These are phyloP conservation scores for Leptocoma aspasia DNA, from an alignment of 2,113 vertebrate genomes.

Conservation along the genomic window DNA sequence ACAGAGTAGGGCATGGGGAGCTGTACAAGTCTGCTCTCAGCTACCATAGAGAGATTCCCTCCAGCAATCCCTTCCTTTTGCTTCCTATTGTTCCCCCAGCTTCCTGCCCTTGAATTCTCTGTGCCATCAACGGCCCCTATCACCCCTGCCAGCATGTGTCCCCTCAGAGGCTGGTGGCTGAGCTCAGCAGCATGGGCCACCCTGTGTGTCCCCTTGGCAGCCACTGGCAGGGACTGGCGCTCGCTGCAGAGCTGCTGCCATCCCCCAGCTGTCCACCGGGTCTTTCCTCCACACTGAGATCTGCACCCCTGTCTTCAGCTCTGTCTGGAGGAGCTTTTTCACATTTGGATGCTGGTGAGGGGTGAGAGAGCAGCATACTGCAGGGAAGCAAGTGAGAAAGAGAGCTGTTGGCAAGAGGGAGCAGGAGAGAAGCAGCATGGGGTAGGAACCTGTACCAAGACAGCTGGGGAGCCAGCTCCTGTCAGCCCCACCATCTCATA, in stretches of 20 bases:
- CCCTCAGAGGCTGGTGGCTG: neutral
- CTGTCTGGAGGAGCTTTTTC: neutral
- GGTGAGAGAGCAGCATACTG: neutral
- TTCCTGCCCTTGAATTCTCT: no score
- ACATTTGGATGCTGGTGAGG: neutral
- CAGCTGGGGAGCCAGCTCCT: neutral
- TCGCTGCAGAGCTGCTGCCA: neutral
- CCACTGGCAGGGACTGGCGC: fast-evolving
- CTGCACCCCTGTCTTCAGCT: neutral
- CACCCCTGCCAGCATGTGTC: fast-evolving
- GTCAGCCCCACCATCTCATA: neutral
- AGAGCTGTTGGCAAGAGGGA: neutral
- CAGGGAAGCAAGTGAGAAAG: fast-evolving
- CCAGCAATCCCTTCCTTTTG: neutral
- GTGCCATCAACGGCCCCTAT: neutral
- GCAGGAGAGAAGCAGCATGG: fast-evolving
- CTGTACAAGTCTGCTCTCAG: neutral
- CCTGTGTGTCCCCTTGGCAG: neutral
- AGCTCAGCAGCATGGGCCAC: neutral
- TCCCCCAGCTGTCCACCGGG: neutral
- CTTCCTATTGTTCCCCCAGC: neutral
- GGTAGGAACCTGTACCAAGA: neutral
- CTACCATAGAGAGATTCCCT: neutral
- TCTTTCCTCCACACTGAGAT: neutral
- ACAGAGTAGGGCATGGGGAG: no score